Percentiles rank a stretch among this genome's conserved stretches.
phyloP scores from a whole-genome alignment of 2,113 vertebrate species.

The Otis tarda region DNA sequence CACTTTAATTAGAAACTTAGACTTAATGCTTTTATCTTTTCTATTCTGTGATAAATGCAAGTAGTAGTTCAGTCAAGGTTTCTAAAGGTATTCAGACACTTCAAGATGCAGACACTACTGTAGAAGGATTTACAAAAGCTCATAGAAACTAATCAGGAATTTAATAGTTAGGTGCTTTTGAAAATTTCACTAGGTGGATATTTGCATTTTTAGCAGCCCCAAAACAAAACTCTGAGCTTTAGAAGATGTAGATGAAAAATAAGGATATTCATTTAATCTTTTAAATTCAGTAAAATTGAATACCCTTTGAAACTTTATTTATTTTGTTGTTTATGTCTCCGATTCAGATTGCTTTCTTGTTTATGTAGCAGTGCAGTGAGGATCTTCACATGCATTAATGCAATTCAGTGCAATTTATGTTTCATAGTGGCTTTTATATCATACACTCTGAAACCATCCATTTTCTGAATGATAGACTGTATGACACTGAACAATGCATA shows the following conservation, averaged over 20 bases:
- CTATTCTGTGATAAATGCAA: background rate
- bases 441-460: background rate
- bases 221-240: background rate
- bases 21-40: background rate
- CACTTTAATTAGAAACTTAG: constrained; percentile 36
- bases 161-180: background rate
- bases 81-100: background rate
- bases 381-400: background rate
- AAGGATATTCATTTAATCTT: background rate
- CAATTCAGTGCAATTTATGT: background rate
- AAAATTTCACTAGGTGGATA: background rate
- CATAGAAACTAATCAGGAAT: background rate
- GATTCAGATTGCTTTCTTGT: background rate
- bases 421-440: background rate
- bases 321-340: background rate
- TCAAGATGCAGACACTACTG: background rate
- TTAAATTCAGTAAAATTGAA: background rate
- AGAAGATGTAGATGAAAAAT: background rate
- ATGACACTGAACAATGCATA: background rate
- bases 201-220: background rate
- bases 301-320: background rate
- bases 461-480: background rate
- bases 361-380: background rate
- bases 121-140: background rate
- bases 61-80: background rate